Evolutionary conservation across 1,140 invertebrate genomes (phyloP), one percentile per base, ranked within the genome.

Genomic region (Yoshiicerus persimilis): DNA sequence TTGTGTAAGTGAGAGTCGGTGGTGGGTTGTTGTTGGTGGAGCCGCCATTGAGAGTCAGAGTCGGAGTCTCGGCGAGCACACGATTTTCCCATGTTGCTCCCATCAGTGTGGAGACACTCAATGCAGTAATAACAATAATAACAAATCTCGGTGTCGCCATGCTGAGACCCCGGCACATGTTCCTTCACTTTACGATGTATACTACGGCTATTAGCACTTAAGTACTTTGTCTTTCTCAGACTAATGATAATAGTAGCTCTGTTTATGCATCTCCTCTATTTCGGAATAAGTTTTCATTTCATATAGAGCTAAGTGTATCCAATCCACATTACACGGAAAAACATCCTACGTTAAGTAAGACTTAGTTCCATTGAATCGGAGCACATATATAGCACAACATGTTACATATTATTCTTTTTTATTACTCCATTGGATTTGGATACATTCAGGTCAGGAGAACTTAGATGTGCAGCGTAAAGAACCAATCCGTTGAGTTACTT

Each of bases 91-190:
- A 80, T 80, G 75, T 80, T 38, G 34, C 75, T 80, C 75, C 75
- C 75, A 80, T 80, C 75, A 80, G n/a, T 20, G 34, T 36, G 75
- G 75, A 80, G 75, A 80, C 75, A 80, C 75, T 80, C 30, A 34
- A 30, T 38, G 75, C 75, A 80, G 75, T 38, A 80, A 80, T 80
- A 80, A 80, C 75, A 80, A 80, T 80, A 80, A 80, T 80, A 80
- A 80, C 75, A 80, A 80, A 80, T 80, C 75, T 80, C 75, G 75
- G 75, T 80, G 75, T 80, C 75, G 75, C 75, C 75, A 80, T 80
- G 75, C 75, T 80, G 75, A 80, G 75, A 80, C 75, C 75, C n/a
- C 32, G 75, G 75, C 75, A 80, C 75, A 80, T 80, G 75, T 80
- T 80, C 75, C 75, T 38, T 80, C 75, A 80, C 75, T 80, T 80